Evolutionary conservation across 2,113 vertebrate genomes (phyloP).

Genomic region (Rallus limicola): DNA sequence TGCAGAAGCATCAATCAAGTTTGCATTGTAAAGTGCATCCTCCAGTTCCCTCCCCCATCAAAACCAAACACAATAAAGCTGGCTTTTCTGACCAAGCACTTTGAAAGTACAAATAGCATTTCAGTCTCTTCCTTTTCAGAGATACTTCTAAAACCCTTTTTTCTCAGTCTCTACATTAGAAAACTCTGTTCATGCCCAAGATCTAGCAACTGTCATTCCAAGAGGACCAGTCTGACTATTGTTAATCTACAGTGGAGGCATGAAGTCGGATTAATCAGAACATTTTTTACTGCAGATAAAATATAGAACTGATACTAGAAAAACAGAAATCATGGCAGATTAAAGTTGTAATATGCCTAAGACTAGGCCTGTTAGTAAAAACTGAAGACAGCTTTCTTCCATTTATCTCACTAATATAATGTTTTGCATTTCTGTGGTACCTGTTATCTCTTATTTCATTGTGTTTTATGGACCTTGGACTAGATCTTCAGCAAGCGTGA

Average conservation of each 20-base stretch:
- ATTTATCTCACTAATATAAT: neutral
- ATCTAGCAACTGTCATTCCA: neutral
- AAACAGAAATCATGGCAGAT: neutral
- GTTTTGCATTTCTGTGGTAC: neutral
- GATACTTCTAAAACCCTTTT: neutral
- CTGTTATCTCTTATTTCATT: neutral
- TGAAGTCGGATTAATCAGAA: neutral
- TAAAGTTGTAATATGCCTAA: neutral
- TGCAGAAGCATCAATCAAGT: neutral
- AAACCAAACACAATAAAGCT: neutral
- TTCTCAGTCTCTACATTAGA: neutral
- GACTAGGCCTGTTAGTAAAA: neutral
- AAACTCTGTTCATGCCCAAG: neutral
- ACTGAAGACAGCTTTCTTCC: neutral
- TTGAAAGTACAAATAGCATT: neutral
- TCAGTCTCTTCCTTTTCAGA: neutral
- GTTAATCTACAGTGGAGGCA: neutral
- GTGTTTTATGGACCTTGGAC: neutral
- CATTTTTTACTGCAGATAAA: neutral
- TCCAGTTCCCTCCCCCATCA: neutral
- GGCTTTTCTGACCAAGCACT: neutral
- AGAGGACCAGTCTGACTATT: neutral
- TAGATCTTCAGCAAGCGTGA: neutral
- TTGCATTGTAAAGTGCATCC: neutral
- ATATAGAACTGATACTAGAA: neutral